Conservation (phyloP, 2,113 vertebrate genomes). For the Macquaria ambigua region DNA sequence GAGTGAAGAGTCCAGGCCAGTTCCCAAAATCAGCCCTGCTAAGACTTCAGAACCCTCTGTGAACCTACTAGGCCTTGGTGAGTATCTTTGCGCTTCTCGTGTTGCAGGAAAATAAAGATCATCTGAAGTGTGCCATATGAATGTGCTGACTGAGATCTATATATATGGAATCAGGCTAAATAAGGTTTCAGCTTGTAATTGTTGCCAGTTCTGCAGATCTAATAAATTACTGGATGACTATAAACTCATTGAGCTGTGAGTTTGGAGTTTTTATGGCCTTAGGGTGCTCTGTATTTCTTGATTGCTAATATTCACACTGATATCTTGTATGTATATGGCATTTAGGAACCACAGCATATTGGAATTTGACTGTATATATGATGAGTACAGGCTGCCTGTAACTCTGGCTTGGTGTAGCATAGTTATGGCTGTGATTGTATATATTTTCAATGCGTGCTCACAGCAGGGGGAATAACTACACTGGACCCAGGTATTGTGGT, state of each 20-base stretch:
- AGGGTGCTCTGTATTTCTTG: not conserved
- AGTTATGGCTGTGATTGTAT: not conserved
- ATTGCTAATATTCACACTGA: not conserved
- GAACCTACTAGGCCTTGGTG: slow-evolving; percentile 95
- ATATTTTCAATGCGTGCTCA: not conserved
- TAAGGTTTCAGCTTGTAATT: not conserved
- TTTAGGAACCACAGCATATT: not conserved
- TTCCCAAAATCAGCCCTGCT: slow-evolving; percentile 90
- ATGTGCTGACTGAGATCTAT: not conserved
- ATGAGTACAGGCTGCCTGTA: not conserved
- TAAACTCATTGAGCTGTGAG: not conserved
- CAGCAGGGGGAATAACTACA: not conserved
- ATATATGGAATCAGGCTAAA: not conserved
- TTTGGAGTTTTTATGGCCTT: not conserved
- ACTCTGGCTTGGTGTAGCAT: not conserved
- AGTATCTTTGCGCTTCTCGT: slow-evolving; percentile 62
- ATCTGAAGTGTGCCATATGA: not conserved
- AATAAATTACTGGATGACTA: not conserved
- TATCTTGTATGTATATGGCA: not conserved
- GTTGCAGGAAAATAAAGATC: not conserved
- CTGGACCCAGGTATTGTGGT: not conserved
- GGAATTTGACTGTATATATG: not conserved
- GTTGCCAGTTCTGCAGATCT: not conserved
- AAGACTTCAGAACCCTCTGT: slow-evolving; percentile 89
- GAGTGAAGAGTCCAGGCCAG: slow-evolving; percentile 90